Base-by-base conservation (phyloP, 2,113 vertebrate genomes). In the Sylvia atricapilla region DNA sequence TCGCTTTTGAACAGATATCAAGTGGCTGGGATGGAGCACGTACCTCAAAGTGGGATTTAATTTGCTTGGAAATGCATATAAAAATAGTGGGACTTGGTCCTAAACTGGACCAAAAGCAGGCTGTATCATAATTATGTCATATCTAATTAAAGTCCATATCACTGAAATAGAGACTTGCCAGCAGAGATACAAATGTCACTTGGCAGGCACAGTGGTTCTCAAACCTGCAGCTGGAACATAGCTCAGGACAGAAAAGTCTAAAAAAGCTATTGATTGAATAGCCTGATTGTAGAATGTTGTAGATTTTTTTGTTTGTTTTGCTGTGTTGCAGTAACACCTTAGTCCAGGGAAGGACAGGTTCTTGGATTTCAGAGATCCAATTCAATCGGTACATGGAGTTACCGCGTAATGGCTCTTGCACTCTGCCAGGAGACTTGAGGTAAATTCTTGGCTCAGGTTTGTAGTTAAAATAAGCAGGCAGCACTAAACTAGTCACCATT, bases 321-420 rank as follows among this genome's bases (percentile, higher is more conserved):
- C 10, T 68, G 53, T 22, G 6, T 0, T 64, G 24, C 53, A 76
- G 31, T 72, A 92, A 83, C 53, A 69, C 20, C n/a, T 64, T 27
- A 72, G 53, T 53, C 81, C 25, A 80, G 25, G 21, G 63, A 88
- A 84, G 15, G 0, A 58, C 41, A 35, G 10, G 56, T 70, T 95
- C 59, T 83, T 83, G 55, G 59, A 84, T 85, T 88, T 93, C 72
- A 86, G 75, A 87, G 62, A 11, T 66, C 46, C 35, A 73, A 11
- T 58, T 92, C 67, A 62, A 8, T 22, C 37, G 43, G 15, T 59
- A 76, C 37, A 33, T 7, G 28, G 37, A 66, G 35, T 88, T 74
- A 85, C 59, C 44, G 73, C 58, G 74, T 1, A 1, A 49, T 25
- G 41, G 16, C 41, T 76, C 49, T 68, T 73, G 53, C 22, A n/a